Evolutionary conservation across 2,797 vertebrate genomes (phyloP).

Genomic region (Caiman crocodilus): DNA sequence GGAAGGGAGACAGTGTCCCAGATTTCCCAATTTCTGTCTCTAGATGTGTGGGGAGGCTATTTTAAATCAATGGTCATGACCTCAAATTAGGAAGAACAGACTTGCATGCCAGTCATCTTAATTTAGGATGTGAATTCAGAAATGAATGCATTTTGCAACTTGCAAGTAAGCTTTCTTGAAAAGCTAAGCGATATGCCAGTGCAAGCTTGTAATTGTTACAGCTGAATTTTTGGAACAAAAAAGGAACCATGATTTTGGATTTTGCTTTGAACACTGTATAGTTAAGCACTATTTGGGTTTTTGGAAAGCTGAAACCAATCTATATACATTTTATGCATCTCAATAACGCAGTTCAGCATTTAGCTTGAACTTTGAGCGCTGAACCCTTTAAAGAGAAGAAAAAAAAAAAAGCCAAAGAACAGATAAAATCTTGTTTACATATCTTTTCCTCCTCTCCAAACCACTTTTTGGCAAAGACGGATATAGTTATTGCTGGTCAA

Average conservation of each 20-base stretch:
- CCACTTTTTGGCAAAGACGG: conserved; percentile 1
- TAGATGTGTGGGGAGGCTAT: neutral
- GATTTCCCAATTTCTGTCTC: neutral
- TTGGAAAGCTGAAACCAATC: neutral
- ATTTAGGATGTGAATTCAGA: neutral
- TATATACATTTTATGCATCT: conserved; percentile 3
- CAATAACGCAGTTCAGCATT: conserved; percentile 24
- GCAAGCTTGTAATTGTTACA: neutral
- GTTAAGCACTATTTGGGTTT: conserved; percentile 3
- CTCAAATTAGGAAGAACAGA: too few relatives aligned
- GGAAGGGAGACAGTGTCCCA: too few relatives aligned
- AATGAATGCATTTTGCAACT: neutral
- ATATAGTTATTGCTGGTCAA: conserved; percentile 54
- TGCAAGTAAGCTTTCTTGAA: neutral
- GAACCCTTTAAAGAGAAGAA: neutral
- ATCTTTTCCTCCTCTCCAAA: conserved; percentile 10
- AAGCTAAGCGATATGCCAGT: neutral
- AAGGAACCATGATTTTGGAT: neutral
- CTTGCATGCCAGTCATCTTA: too few relatives aligned
- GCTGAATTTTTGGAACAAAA: neutral
- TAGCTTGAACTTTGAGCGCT: conserved; percentile 40
- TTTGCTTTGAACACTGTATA: neutral
- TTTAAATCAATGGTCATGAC: neutral
- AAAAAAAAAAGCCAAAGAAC: neutral
- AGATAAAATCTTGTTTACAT: conserved; percentile 1